Conservation (phyloP, 2,888 invertebrate species). For the Tiliacea aurago region DNA sequence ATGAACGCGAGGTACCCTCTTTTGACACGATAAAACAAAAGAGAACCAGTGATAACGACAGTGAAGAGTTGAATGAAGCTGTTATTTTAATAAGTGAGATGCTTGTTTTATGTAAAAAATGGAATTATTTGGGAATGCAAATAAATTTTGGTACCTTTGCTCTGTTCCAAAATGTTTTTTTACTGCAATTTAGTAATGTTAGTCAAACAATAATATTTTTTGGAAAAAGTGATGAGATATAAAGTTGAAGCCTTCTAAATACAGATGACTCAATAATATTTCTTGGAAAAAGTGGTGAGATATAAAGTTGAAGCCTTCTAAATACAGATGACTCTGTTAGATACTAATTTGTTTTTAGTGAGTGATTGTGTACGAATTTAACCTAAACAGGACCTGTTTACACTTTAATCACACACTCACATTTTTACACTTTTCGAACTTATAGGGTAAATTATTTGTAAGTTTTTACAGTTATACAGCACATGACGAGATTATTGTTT, state of each 20-base stretch:
- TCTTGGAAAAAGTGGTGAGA: neutral
- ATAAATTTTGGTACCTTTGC: neutral
- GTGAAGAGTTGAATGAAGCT: slow-evolving; percentile 24
- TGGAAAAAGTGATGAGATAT: too few relatives aligned
- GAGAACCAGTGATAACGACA: slow-evolving; percentile 3
- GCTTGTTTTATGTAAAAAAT: slow-evolving; percentile 8
- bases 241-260: neutral
- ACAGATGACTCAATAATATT: neutral
- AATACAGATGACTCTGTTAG: neutral
- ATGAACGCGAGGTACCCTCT: slow-evolving; percentile 15
- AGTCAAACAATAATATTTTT: neutral
- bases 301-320: neutral
- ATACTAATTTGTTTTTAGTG: neutral
- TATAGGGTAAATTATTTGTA: neutral
- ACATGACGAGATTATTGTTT: too few relatives aligned
- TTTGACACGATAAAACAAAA: slow-evolving; percentile 29
- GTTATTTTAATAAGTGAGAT: slow-evolving; percentile 22
- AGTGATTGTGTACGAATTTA: neutral
- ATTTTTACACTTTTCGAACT: neutral
- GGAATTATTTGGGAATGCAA: slow-evolving; percentile 10
- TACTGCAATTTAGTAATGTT: neutral
- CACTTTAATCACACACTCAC: neutral
- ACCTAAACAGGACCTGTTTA: neutral
- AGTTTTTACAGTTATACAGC: neutral
- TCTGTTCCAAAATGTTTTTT: neutral